Conservation (phyloP, 1,140 invertebrate genomes). For the Samia ricini region DNA sequence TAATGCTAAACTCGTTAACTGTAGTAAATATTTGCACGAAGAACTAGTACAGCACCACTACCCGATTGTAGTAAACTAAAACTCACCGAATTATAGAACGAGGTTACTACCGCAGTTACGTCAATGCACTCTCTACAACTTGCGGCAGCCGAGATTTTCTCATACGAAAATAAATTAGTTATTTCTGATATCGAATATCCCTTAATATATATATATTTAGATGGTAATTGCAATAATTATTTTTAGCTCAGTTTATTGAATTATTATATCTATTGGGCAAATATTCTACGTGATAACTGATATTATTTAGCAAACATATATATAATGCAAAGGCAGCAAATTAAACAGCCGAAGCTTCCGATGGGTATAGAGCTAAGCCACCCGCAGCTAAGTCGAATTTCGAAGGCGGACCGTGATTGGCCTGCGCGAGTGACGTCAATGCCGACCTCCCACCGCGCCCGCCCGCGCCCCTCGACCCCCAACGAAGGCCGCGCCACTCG, state of each 20-base stretch:
- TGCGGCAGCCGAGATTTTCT: neutral
- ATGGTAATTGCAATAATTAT: neutral
- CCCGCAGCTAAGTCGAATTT: constrained; percentile 52
- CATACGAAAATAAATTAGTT: constrained; percentile 1
- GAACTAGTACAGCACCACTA: constrained; percentile 10
- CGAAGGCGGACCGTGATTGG: constrained; percentile 50
- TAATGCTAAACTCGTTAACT: constrained; percentile 8
- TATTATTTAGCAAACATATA: neutral
- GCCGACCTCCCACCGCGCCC: constrained; percentile 57
- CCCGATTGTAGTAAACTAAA: constrained; percentile 11
- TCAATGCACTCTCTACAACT: constrained; percentile 7
- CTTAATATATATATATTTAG: neutral
- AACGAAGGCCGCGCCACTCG: constrained; percentile 57
- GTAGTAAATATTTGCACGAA: constrained; percentile 13
- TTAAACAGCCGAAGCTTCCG: constrained; percentile 32
- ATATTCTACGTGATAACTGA: neutral
- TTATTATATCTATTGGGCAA: no score
- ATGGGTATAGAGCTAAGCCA: constrained; percentile 41
- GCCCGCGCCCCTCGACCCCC: constrained; percentile 31
- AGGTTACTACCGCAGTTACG: constrained; percentile 12
- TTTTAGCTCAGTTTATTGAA: neutral
- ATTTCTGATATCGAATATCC: neutral
- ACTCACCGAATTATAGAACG: constrained; percentile 8
- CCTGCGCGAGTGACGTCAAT: constrained; percentile 65
- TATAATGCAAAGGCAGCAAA: constrained; percentile 25